phyloP scores from a whole-genome alignment of 2,888 invertebrate genomes.

The Furcula furcula region DNA sequence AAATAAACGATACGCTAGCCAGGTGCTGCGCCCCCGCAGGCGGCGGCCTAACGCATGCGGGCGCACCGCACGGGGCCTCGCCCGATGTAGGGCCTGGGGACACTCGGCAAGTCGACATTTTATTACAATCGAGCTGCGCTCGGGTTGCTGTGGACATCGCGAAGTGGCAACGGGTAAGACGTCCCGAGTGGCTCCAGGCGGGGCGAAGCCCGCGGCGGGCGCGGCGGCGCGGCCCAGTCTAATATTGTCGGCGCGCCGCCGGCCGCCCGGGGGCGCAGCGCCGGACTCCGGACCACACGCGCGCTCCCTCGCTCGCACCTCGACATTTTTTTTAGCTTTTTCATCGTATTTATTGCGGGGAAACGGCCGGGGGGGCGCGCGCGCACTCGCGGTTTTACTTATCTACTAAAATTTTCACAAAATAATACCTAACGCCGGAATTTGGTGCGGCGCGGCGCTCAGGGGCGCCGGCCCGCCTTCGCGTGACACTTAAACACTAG shows the following conservation, averaged over 20 bases:
- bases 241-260: conserved; percentile 16
- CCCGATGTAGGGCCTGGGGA: conserved; percentile 31
- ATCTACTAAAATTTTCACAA: conserved; percentile 80
- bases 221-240: conserved; percentile 21
- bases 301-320: conserved; percentile 26
- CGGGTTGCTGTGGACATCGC: conserved; percentile 26
- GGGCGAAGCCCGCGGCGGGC: conserved; percentile 13
- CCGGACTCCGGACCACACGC: conserved; percentile 29
- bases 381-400: conserved; percentile 52
- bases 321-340: conserved; percentile 66
- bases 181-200: neutral
- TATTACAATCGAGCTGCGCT: conserved; percentile 24
- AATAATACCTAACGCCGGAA: conserved; percentile 81
- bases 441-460: conserved; percentile 59
- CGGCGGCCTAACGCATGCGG: conserved; percentile 31
- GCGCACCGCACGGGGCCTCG: conserved; percentile 22
- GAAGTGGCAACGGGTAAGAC: conserved; percentile 1
- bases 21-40: conserved; percentile 13
- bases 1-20: conserved; percentile 73
- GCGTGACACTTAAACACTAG: conserved; percentile 58
- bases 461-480: conserved; percentile 59
- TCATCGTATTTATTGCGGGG: conserved; percentile 56
- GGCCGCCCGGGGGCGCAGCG: conserved; percentile 36
- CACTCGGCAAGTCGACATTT: neutral
- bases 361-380: conserved; percentile 35